Base-by-base conservation (phyloP, 53 echinoderm and acorn worm genomes). In the Henricia sp. region DNA sequence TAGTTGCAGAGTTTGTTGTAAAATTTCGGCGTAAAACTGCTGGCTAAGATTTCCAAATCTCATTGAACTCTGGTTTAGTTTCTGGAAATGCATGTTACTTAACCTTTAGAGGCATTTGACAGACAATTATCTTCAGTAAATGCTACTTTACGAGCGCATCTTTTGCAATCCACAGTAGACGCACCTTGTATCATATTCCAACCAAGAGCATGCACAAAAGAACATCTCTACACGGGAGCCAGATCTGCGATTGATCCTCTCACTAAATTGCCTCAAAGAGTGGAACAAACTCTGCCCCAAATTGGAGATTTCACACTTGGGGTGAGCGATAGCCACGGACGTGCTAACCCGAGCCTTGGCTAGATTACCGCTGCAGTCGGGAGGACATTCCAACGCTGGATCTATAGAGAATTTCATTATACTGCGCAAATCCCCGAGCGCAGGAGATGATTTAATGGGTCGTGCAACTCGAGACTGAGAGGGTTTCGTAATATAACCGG, bases 321-420 rank as follows among this genome's bases (percentile, higher is more conserved):
- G 63, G 14, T n/a, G 62, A 19, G 0, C 26, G 43, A 44, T 43
- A 70, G n/a, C 43, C 62, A 19, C 64, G 80, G 41, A 48, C 50
- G 80, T 64, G 80, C 64, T 6, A 64, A 80, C 36, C 33, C 44
- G 80, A 32, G 64, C 62, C 10, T 50, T 4, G 62, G 80, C 43
- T 32, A 80, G 80, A 80, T 80, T 80, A 63, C 42, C 59, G 63
- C 48, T 44, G 58, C 25, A 20, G 40, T 3, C 46, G 35, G 64
- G 46, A 43, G 48, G 63, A 9, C 42, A 43, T 42, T 46, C 46
- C 59, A 28, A 44, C 16, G 35, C 44, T 50, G 33, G 65, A 46
- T 46, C 80, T 57, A 63, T 64, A 24, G 48, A n/a, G 63, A 80
- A 80, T 80, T 80, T 80, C 80, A 80, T 80, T 80, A 80, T 48